Evolutionary conservation across 2,888 invertebrate genomes (phyloP), one percentile per base, ranked within the genome.

Genomic region (Linyphia triangularis): DNA sequence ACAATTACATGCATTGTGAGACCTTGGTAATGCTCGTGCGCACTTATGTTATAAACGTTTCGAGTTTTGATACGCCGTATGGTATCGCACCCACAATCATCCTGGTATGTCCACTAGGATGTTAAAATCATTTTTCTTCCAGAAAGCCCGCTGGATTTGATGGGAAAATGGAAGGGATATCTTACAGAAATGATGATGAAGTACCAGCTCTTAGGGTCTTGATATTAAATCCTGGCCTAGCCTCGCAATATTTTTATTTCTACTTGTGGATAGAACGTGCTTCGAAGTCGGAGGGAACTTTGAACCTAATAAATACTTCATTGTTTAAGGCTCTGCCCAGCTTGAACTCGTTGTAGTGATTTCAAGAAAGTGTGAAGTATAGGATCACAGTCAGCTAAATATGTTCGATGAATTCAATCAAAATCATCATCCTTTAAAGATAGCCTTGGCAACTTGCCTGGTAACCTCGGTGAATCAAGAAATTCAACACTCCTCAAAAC

Each of bases 51-150:
- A 59, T 57, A 69, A 83, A 57, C n/a, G 28, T 73, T 61, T 72
- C 26, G n/a, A 26, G 59, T 19, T 81, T 26, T 63, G 33, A 30
- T 24, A 16, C 33, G 63, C 33, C 19, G 19, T 19, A 33, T 77
- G 77, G 77, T 85, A 85, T 85, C 84, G 84, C 84, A 85, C 84
- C 84, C 84, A 77, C 84, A 77, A 85, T 85, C 84, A 77, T 57
- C 16, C 40, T 9, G 65, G 78, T 78, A 78, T 81, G 65, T 69
- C 70, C 30, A 19, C 84, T 85, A 77, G 84, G 75, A 85, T 77
- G 67, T 77, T 85, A 22, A 67, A 77, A 77, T 59, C 84, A 85
- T 85, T 85, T 85, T 77, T 85, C 84, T 85, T 84, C 37, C 22
- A 28, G 22, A 82, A 59, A 28, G 43, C 13, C 67, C 24, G 57